Base-by-base conservation (phyloP, 1,140 invertebrate genomes). In the Drosophila orosa region DNA sequence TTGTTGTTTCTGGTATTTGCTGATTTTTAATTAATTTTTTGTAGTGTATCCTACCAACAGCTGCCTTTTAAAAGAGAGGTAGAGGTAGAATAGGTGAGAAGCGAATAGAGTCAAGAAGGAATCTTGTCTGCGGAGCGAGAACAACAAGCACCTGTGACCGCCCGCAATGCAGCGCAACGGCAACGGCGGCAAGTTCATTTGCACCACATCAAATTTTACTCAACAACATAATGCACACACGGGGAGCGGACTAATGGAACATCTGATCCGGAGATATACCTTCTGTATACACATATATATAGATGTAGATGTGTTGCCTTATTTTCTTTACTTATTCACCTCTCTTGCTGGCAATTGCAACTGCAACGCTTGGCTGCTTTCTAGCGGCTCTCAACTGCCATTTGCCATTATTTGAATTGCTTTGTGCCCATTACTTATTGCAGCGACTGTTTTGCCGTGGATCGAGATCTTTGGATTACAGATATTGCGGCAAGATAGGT, bases 371-470 rank as follows among this genome's bases (percentile, higher is more conserved):
- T 74, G 82, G 68, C 78, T 85, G 81, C 81, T 85, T 85, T 85
- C 82, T 85, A 85, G 82, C 81, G 81, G 81, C 72, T 63, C 72
- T 63, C 73, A 50, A 29, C 19, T 56, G 74, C 81, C 62, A 78
- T 62, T 85, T 76, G 82, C 82, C 69, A 86, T 87, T 87, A 87
- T 54, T 78, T 47, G 81, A 84, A 84, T 80, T 77, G 77, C 73
- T 80, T 85, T 80, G 77, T 63, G 56, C 83, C 80, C 82, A 86
- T 86, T 86, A 86, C 80, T 87, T 87, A 79, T 87, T 66, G 62
- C 78, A 79, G 62, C 74, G 67, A 77, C 60, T 77, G 59, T 68
- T 68, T 80, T 63, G 71, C 65, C 61, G 44, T 71, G 52, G 68
- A 60, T 63, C 45, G 78, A 58, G 58, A 72, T 78, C 74, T 63